Conservation (phyloP, 2,797 vertebrate genomes). For the Labeo calbasu region DNA sequence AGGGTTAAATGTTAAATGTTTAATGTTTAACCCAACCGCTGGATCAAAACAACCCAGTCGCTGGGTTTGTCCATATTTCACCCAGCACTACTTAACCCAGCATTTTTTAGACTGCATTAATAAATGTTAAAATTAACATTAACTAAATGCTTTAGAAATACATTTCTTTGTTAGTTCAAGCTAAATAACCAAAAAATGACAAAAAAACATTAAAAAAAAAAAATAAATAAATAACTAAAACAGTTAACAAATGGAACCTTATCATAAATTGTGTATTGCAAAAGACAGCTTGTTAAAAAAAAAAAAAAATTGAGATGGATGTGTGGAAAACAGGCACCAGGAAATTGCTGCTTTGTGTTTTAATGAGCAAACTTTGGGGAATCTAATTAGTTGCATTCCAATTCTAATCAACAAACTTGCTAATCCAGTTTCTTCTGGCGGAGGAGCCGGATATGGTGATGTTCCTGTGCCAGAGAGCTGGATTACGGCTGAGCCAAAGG, state of each 20-base stretch:
- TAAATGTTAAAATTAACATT: background rate
- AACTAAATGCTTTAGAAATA: too few species aligned
- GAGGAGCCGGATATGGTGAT: conserved; percentile 54
- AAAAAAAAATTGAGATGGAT: conserved; percentile 48
- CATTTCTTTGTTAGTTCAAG: background rate
- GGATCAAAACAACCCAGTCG: too few species aligned
- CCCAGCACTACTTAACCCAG: too few species aligned
- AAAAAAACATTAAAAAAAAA: background rate
- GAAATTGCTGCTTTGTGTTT: conserved; percentile 70
- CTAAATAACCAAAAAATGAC: background rate
- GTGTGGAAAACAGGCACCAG: conserved; percentile 40
- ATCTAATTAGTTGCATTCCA: conserved; percentile 71
- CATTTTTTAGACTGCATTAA: background rate
- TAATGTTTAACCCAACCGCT: too few species aligned
- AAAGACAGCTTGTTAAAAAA: conserved; percentile 41
- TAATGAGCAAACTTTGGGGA: conserved; percentile 68
- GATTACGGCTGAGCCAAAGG: conserved; percentile 39
- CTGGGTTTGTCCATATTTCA: too few species aligned
- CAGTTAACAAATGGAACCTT: background rate
- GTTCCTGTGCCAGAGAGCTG: conserved; percentile 2
- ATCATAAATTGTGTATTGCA: background rate
- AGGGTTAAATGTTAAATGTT: too few species aligned
- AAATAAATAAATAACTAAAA: background rate
- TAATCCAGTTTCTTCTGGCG: conserved; percentile 72
- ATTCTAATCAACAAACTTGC: conserved; percentile 73